Evolutionary conservation across 2,797 vertebrate genomes (phyloP).

Genomic region (Enteromius trimaculatus): DNA sequence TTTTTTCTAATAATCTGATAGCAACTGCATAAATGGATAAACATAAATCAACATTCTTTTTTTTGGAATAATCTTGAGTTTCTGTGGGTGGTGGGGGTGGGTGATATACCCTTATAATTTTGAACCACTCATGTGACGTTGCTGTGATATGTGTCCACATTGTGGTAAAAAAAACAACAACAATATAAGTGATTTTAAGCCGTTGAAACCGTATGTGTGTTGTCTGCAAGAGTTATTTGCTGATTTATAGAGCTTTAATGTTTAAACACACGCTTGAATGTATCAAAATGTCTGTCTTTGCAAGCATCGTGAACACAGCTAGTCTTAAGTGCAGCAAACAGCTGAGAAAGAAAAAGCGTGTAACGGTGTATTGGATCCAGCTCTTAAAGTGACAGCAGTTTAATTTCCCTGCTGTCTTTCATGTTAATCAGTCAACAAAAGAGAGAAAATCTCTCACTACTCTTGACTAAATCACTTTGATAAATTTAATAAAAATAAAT

Average conservation of each 20-base stretch:
- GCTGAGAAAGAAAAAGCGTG: neutral
- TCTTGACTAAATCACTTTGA: neutral
- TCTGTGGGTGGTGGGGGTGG: neutral
- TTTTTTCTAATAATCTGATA: neutral
- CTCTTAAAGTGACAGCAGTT: conserved; percentile 4
- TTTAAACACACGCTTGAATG: neutral
- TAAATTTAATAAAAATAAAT: neutral
- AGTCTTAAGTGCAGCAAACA: neutral
- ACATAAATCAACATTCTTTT: neutral
- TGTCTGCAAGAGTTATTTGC: neutral
- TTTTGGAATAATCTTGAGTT: neutral
- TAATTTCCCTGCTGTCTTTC: neutral
- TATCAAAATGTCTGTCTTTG: neutral
- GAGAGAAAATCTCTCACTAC: neutral
- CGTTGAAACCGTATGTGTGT: neutral
- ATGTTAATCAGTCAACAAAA: neutral
- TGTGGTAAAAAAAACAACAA: too few species aligned
- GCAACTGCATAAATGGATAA: neutral
- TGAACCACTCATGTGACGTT: neutral
- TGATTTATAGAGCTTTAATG: neutral
- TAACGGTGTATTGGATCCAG: neutral
- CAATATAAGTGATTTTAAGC: too few species aligned
- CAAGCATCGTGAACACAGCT: neutral
- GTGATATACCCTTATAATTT: neutral
- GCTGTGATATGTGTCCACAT: neutral